These are phyloP conservation scores for Mormoops blainvillei DNA, from an alignment of 2,113 vertebrate species.

Conservation along the genomic window DNA sequence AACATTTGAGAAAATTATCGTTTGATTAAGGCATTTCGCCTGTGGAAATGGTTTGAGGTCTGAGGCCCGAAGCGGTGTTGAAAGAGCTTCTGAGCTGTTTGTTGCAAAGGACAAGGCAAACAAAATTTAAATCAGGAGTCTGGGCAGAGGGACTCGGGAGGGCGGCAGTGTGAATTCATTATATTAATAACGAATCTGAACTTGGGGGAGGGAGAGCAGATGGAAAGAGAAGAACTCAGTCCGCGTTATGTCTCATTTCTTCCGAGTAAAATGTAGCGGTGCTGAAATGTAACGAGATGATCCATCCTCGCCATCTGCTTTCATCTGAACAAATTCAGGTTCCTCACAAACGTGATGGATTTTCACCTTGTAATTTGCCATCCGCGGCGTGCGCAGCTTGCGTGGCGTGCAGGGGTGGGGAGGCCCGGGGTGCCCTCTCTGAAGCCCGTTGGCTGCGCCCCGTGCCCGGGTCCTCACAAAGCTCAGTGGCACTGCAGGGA, in stretches of 20 bases:
- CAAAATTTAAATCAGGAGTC: constrained; percentile 62
- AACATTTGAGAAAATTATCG: constrained; percentile 31
- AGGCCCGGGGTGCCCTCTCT: not conserved
- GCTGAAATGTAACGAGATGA: constrained; percentile 69
- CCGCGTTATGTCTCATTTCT: constrained; percentile 70
- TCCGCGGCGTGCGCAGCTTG: not conserved
- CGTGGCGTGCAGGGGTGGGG: not conserved
- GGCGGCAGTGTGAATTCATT: constrained; percentile 69
- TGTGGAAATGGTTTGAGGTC: constrained; percentile 36
- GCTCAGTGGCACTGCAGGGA: accelerated
- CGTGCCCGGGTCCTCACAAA: not conserved
- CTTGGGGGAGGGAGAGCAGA: constrained; percentile 64
- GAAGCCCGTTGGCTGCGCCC: not conserved
- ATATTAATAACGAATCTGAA: constrained; percentile 73
- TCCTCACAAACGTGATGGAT: constrained; percentile 59
- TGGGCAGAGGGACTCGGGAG: constrained; percentile 56
- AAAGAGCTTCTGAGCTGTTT: constrained; percentile 6
- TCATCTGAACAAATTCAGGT: constrained; percentile 68
- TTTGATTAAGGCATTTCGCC: constrained; percentile 52
- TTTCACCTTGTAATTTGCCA: constrained; percentile 39
- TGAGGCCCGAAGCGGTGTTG: not conserved
- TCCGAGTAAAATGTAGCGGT: constrained; percentile 65
- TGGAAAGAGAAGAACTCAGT: constrained; percentile 66
- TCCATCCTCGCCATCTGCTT: constrained; percentile 77
- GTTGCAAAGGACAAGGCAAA: constrained; percentile 36